phyloP scores from a whole-genome alignment of 2,797 vertebrate species.

The Amphiprion clarkii region DNA sequence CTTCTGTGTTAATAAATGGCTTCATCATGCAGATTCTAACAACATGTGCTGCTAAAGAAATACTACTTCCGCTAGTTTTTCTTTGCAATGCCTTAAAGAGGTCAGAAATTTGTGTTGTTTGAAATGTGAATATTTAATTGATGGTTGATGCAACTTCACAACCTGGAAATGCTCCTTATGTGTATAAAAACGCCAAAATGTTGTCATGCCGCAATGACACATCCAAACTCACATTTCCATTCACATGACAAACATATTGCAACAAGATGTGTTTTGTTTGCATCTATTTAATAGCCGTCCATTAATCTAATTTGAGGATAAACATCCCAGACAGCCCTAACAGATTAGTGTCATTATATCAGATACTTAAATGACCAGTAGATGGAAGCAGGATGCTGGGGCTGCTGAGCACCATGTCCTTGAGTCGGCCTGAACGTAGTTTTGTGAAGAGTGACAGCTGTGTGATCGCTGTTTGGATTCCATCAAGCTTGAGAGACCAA shows the following conservation, averaged over 20 bases:
- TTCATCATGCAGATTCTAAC: neutral
- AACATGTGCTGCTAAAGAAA: too few relatives aligned
- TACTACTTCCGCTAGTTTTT: too few relatives aligned
- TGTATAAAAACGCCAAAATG: neutral
- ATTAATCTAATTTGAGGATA: neutral
- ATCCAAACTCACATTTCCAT: neutral
- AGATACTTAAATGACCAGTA: conserved; percentile 56
- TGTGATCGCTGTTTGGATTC: conserved; percentile 49
- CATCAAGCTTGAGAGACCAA: conserved; percentile 45
- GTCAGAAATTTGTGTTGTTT: too few relatives aligned
- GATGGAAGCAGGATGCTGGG: conserved; percentile 67
- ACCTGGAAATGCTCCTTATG: neutral
- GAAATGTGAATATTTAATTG: too few relatives aligned
- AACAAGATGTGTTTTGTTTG: neutral
- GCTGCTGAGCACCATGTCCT: conserved; percentile 35
- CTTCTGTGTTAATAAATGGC: neutral
- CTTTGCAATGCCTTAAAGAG: too few relatives aligned
- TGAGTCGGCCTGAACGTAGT: conserved; percentile 42
- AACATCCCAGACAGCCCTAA: too few relatives aligned
- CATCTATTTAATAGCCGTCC: neutral
- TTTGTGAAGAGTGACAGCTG: conserved; percentile 65
- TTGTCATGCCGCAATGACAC: too few relatives aligned
- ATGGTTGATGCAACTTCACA: too few relatives aligned
- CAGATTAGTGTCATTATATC: too few relatives aligned
- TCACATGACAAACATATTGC: neutral